Conservation (phyloP, 2,888 invertebrate genomes). For the Lacanobia oleracea region DNA sequence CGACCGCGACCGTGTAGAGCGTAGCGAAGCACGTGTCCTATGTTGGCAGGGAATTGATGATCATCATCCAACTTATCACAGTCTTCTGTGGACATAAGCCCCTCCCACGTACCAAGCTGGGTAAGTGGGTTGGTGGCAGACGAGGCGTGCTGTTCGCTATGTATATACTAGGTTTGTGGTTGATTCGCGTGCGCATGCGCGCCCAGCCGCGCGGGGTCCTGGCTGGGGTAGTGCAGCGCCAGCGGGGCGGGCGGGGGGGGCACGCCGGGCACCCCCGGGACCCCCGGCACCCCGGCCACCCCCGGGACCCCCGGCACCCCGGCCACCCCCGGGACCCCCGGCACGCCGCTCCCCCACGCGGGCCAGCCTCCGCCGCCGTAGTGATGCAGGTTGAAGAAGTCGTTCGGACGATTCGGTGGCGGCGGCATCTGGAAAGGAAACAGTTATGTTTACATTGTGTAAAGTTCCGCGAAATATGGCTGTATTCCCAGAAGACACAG, state of each 20-base stretch:
- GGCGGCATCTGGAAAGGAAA: slow-evolving; percentile 81
- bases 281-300: slow-evolving; percentile 34
- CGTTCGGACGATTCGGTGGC: slow-evolving; percentile 90
- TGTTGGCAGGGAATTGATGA: not conserved
- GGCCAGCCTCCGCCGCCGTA: slow-evolving; percentile 78
- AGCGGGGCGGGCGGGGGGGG: slow-evolving; percentile 89
- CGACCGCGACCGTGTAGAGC: not conserved
- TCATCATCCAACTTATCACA: not conserved
- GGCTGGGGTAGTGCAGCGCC: slow-evolving; percentile 98
- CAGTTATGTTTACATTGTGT: not conserved
- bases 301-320: slow-evolving; percentile 63
- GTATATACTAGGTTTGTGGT: slow-evolving; percentile 78
- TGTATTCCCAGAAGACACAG: not conserved
- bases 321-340: slow-evolving; percentile 68
- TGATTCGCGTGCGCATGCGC: slow-evolving; percentile 89
- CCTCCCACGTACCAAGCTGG: slow-evolving; percentile 4
- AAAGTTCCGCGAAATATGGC: not conserved
- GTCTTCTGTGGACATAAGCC: slow-evolving; percentile 7
- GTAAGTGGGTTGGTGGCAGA: not conserved
- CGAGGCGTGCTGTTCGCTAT: not conserved
- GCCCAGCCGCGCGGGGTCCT: slow-evolving; percentile 98
- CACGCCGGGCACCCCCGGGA: slow-evolving; percentile 58
- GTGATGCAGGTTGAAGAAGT: slow-evolving; percentile 91
- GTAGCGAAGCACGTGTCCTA: not conserved
- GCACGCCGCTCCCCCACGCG: slow-evolving; percentile 70